Conservation (phyloP, 2,113 vertebrate species). For the Tupaia chinensis region DNA sequence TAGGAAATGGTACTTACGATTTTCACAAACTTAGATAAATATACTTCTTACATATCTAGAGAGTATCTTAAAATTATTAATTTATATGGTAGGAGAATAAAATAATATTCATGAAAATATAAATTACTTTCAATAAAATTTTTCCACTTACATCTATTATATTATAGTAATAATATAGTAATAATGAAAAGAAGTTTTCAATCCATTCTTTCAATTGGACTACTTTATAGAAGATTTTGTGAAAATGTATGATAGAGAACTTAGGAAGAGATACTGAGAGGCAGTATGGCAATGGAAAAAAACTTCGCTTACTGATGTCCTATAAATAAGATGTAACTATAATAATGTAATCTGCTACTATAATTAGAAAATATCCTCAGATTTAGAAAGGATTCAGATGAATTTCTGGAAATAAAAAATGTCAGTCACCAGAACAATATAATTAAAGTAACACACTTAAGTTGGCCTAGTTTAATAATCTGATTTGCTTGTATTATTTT, state of each 20-base stretch:
- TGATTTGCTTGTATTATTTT: background rate
- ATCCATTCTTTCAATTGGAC: background rate
- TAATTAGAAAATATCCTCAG: constrained; percentile 1
- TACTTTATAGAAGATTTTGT: constrained; percentile 4
- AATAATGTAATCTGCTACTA: constrained; percentile 28
- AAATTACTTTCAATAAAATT: background rate
- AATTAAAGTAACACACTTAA: constrained; percentile 59
- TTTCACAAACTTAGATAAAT: constrained; percentile 15
- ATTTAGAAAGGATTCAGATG: background rate
- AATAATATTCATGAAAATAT: constrained; percentile 5
- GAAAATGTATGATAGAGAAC: background rate
- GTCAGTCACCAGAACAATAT: background rate
- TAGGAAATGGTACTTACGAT: constrained; percentile 2
- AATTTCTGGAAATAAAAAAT: constrained; percentile 41
- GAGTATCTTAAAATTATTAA: constrained; percentile 24
- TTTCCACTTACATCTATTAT: constrained; percentile 1
- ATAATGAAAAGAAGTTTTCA: constrained; percentile 4
- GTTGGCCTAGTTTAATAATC: constrained; percentile 13
- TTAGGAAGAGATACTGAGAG: background rate
- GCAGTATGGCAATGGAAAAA: background rate
- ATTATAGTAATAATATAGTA: constrained; percentile 10
- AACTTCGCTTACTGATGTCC: background rate
- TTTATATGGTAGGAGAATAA: constrained; percentile 44
- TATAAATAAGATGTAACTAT: constrained; percentile 4
- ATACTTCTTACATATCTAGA: background rate